Percentiles rank a stretch among this genome's conserved stretches.
These are phyloP conservation scores for Malacoraja senta DNA, from an alignment of 2,797 vertebrate species.

Conservation along the genomic window DNA sequence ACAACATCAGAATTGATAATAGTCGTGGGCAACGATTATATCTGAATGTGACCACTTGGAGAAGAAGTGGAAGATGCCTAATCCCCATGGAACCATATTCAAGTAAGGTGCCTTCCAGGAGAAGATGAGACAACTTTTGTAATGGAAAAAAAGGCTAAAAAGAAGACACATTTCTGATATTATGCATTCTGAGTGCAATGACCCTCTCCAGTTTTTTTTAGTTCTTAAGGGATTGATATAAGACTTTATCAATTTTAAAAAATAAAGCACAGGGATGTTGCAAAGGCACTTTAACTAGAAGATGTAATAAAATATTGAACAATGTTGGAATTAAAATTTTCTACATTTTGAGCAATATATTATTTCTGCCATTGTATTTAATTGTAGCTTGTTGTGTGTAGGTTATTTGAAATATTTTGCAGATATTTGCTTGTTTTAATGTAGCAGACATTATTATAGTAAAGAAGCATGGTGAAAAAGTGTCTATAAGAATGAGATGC, in stretches of 20 bases:
- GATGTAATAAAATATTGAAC: neutral
- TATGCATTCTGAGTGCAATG: neutral
- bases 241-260: neutral
- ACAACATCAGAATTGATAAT: neutral
- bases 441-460: neutral
- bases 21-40: neutral
- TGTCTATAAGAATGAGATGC: neutral
- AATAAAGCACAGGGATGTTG: neutral
- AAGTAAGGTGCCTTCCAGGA: neutral
- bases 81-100: neutral
- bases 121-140: neutral
- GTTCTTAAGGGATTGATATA: neutral
- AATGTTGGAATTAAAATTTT: neutral
- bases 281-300: slow-evolving; percentile 8
- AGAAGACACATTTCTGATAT: neutral
- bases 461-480: neutral
- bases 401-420: neutral
- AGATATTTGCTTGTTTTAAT: neutral
- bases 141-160: neutral
- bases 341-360: neutral
- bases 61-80: neutral
- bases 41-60: neutral
- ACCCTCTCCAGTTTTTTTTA: neutral
- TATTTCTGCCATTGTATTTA: neutral
- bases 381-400: neutral